Percentiles rank a stretch among this genome's conserved stretches.
Conservation (phyloP, 2,113 vertebrate genomes). For the Garra rufa region DNA sequence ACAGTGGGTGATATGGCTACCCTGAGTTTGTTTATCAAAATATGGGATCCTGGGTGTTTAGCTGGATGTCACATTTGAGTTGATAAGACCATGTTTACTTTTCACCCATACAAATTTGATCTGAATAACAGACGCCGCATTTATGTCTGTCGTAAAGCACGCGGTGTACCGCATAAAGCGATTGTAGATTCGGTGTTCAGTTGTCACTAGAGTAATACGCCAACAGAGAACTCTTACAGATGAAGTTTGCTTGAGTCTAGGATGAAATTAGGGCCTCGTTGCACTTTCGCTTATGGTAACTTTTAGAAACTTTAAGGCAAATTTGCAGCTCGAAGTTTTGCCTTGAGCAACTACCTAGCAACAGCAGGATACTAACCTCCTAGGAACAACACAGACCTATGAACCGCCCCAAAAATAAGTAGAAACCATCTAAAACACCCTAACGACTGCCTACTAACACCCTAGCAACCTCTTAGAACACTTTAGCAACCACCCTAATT, state of each 20-base stretch:
- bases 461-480: no score
- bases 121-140: slow-evolving; percentile 9
- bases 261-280: background rate
- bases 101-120: slow-evolving; percentile 36
- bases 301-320: background rate
- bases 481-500: no score
- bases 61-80: slow-evolving; percentile 32
- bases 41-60: slow-evolving; percentile 34
- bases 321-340: background rate
- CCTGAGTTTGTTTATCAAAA: slow-evolving; percentile 40
- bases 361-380: background rate
- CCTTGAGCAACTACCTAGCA: background rate
- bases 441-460: background rate
- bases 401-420: background rate
- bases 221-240: background rate
- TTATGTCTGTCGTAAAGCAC: background rate
- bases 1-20: slow-evolving; percentile 29
- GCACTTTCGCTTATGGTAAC: background rate
- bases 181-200: background rate
- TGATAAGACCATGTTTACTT: slow-evolving; percentile 34
- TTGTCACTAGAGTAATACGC: slow-evolving; percentile 1
- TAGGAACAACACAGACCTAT: background rate
- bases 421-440: background rate
- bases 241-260: background rate
- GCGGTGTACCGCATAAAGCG: background rate